These are phyloP conservation scores for Phengaris arion DNA, from an alignment of 2,888 invertebrate genomes.

Conservation along the genomic window DNA sequence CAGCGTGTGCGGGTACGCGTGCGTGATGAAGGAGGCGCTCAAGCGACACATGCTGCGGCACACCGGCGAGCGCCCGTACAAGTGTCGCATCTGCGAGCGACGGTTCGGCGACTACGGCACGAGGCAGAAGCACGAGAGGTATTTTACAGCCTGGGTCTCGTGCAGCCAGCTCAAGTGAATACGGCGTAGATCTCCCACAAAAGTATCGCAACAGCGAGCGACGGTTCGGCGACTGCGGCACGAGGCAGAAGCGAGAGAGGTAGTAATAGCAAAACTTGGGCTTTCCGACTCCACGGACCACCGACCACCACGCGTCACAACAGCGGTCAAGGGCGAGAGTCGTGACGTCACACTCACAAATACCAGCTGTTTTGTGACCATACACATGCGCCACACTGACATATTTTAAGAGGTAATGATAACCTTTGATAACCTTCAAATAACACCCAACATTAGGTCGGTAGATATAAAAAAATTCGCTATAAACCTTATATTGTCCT, in stretches of 20 bases:
- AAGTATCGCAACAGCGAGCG: slow-evolving; percentile 64
- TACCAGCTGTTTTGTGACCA: no score
- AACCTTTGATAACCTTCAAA: no score
- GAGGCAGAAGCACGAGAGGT: slow-evolving; percentile 70
- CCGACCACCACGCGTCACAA: neutral
- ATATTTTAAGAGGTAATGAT: no score
- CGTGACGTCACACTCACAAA: no score
- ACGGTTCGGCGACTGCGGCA: no score
- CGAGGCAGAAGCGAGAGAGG: no score
- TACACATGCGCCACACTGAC: no score
- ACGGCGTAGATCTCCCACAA: slow-evolving; percentile 44
- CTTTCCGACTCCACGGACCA: neutral
- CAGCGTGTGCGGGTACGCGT: slow-evolving; percentile 64
- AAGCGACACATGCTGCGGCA: slow-evolving; percentile 69
- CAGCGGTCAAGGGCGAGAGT: no score
- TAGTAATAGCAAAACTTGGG: neutral
- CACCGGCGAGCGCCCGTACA: slow-evolving; percentile 65
- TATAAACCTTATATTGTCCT: no score
- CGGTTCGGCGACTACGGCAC: slow-evolving; percentile 66
- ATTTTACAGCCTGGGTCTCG: neutral
- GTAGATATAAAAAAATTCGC: no score
- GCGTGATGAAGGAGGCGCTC: slow-evolving; percentile 62
- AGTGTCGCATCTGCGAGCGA: slow-evolving; percentile 67
- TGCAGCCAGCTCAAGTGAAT: no score
- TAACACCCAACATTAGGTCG: no score